phyloP scores from a whole-genome alignment of 2,797 vertebrate genomes.

The Gymnoscopelus braueri region DNA sequence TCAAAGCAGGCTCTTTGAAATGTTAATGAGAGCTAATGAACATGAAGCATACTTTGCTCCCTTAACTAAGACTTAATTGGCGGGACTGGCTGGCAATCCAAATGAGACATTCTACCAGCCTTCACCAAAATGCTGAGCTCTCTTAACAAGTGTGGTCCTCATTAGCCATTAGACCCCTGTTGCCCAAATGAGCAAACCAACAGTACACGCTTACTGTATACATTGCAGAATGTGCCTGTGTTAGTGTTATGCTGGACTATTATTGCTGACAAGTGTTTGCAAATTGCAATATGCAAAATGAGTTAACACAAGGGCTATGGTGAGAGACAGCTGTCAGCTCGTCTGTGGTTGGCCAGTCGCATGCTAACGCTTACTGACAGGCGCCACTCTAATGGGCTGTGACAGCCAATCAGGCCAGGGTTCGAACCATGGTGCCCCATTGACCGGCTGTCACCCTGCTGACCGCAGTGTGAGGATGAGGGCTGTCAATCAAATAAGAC shows the following conservation, averaged over 20 bases:
- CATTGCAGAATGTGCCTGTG: background rate
- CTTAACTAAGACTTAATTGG: constrained; percentile 6
- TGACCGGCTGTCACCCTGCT: constrained; percentile 25
- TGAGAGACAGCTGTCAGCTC: constrained; percentile 46
- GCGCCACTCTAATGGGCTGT: constrained; percentile 16
- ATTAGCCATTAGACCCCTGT: background rate
- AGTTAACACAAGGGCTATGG: constrained; percentile 19
- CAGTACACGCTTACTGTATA: background rate
- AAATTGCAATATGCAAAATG: constrained; percentile 14
- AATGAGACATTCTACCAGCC: background rate
- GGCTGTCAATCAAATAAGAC: constrained; percentile 33
- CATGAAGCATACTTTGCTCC: constrained; percentile 2
- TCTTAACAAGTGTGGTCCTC: background rate
- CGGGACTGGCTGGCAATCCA: background rate
- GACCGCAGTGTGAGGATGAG: constrained; percentile 14
- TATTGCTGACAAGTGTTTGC: constrained; percentile 9
- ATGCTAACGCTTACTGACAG: constrained; percentile 36
- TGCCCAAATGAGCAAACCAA: background rate
- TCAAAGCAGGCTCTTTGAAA: background rate
- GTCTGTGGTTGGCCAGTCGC: constrained; percentile 24
- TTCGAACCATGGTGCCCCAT: constrained; percentile 10
- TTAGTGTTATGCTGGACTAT: background rate
- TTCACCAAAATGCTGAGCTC: background rate
- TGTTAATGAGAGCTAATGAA: constrained; percentile 22
- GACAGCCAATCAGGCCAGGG: constrained; percentile 36